These are phyloP conservation scores for Neopipo cinnamomea DNA, from an alignment of 2,113 vertebrate genomes.

Conservation along the genomic window DNA sequence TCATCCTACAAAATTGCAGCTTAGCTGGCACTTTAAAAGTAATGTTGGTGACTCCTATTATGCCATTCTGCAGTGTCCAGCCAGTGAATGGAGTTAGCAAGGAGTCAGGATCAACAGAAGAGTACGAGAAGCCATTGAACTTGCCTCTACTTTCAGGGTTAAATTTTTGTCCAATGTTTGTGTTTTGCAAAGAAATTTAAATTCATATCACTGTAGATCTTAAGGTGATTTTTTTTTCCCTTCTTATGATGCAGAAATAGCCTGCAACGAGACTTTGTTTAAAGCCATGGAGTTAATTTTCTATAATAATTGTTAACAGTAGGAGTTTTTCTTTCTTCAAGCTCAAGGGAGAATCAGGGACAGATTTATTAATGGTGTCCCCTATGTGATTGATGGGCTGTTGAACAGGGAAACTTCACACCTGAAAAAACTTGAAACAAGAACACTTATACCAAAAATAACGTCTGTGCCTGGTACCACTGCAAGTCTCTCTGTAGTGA, in stretches of 20 bases:
- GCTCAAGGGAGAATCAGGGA: constrained; percentile 50
- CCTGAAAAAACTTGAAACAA: constrained; percentile 62
- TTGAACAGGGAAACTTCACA: constrained; percentile 52
- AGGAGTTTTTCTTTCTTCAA: constrained; percentile 48
- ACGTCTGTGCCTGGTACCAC: neutral
- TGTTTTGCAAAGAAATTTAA: neutral
- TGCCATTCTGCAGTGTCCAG: neutral
- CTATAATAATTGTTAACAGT: constrained; percentile 60
- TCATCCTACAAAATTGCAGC: neutral
- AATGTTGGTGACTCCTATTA: neutral
- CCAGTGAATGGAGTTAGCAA: neutral
- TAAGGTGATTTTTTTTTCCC: neutral
- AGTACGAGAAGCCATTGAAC: neutral
- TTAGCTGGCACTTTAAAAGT: neutral
- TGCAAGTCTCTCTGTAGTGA: neutral
- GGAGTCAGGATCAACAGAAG: neutral
- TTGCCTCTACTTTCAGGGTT: neutral
- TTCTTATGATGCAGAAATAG: constrained; percentile 16
- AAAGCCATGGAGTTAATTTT: constrained; percentile 59
- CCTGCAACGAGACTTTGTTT: constrained; percentile 41
- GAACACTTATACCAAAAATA: constrained; percentile 53
- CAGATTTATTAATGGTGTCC: constrained; percentile 67
- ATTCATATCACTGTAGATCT: neutral
- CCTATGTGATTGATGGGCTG: constrained; percentile 55
- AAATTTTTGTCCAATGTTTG: neutral